phyloP scores from a whole-genome alignment of 2,113 vertebrate species.

The Dipodomys spectabilis region DNA sequence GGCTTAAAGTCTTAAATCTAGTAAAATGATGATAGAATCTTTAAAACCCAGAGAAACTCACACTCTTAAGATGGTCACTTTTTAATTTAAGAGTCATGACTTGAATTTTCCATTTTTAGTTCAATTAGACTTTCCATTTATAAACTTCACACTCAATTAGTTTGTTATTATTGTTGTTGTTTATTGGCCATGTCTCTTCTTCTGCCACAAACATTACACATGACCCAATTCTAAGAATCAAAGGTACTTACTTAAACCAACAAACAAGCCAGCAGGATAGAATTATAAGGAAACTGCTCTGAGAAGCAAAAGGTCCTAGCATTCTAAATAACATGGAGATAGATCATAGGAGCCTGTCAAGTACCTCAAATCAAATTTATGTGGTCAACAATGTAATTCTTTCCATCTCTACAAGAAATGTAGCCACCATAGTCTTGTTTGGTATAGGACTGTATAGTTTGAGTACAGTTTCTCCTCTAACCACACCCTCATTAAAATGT shows the following conservation, averaged over 20 bases:
- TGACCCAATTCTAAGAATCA: conserved; percentile 66
- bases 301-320: conserved; percentile 26
- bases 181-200: conserved; percentile 54
- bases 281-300: not conserved
- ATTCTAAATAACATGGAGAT: conserved; percentile 74
- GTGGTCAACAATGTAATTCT: conserved; percentile 67
- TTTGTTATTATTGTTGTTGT: conserved; percentile 68
- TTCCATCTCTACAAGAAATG: conserved; percentile 70
- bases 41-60: conserved; percentile 43
- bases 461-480: conserved; percentile 57
- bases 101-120: conserved; percentile 67
- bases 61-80: conserved; percentile 1
- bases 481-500: conserved; percentile 64
- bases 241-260: conserved; percentile 75
- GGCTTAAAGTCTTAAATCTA: conserved; percentile 48
- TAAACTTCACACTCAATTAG: conserved; percentile 67
- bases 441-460: not conserved
- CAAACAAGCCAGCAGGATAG: conserved; percentile 55
- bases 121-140: conserved; percentile 66
- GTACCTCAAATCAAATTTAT: conserved; percentile 72
- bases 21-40: conserved; percentile 44
- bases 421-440: conserved; percentile 45
- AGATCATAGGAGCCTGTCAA: conserved; percentile 51
- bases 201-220: conserved; percentile 62
- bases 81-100: conserved; percentile 68